These are phyloP conservation scores for Orbicella faveolata DNA, from an alignment of 64 coral and sea anemone genomes.

Conservation along the genomic window DNA sequence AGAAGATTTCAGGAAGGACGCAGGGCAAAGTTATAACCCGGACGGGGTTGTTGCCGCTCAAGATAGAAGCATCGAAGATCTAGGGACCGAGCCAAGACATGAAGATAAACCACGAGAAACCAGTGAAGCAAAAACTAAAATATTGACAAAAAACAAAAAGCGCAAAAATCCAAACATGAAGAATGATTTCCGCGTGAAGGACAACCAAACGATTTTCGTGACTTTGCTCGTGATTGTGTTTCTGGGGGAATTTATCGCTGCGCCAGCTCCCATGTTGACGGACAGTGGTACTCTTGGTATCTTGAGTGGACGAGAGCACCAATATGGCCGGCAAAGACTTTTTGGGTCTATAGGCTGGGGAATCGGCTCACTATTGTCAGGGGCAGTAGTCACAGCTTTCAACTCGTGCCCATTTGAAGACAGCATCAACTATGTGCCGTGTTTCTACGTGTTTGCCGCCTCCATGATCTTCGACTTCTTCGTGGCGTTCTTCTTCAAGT, in stretches of 20 bases:
- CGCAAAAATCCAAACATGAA: conserved; percentile 54
- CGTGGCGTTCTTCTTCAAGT: conserved; percentile 76
- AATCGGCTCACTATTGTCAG: conserved; percentile 67
- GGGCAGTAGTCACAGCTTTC: conserved; percentile 77
- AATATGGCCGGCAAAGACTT: conserved; percentile 77
- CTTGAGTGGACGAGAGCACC: conserved; percentile 65
- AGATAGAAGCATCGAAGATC: background rate
- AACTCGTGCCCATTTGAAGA: conserved; percentile 84
- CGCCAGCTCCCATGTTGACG: conserved; percentile 81
- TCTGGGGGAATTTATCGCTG: conserved; percentile 79
- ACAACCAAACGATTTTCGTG: conserved; percentile 76
- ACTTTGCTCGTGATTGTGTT: conserved; percentile 74
- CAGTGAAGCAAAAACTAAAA: conserved; percentile 23
- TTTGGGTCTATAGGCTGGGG: conserved; percentile 92
- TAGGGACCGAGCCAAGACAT: background rate
- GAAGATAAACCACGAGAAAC: background rate
- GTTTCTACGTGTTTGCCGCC: conserved; percentile 81
- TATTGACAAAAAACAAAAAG: conserved; percentile 57
- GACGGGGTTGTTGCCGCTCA: background rate
- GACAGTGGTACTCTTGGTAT: conserved; percentile 79
- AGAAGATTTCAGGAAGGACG: background rate
- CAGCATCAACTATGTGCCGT: conserved; percentile 82
- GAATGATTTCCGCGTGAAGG: conserved; percentile 80
- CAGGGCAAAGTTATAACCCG: background rate
- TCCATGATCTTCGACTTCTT: conserved; percentile 73